Percentiles rank a stretch among this genome's conserved stretches.
phyloP scores from a whole-genome alignment of 1,140 invertebrate species.

The Lepidotrigona ventralis region DNA sequence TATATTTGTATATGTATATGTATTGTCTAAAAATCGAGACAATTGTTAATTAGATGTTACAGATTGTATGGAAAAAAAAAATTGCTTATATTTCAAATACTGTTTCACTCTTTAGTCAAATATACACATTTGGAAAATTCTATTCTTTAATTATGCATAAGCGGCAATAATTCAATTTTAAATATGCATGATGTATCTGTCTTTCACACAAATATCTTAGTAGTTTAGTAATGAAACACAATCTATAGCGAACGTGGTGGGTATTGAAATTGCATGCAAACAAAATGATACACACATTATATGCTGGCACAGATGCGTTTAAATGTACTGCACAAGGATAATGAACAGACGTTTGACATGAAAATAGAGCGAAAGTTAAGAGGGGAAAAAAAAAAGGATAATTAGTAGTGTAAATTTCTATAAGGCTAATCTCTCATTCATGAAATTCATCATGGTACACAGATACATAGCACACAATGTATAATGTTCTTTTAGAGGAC shows the following conservation, averaged over 20 bases:
- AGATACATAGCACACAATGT: constrained; percentile 74
- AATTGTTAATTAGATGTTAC: background rate
- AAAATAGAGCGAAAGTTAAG: constrained; percentile 72
- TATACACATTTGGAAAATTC: constrained; percentile 7
- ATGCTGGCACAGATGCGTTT: constrained; percentile 76
- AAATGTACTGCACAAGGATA: constrained; percentile 74
- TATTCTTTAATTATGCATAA: constrained; percentile 37
- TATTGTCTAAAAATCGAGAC: background rate
- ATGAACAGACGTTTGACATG: constrained; percentile 76
- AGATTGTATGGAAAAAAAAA: background rate
- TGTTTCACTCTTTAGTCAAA: constrained; percentile 3
- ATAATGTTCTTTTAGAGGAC: constrained; percentile 47
- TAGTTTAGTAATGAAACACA: constrained; percentile 45
- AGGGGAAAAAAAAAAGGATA: constrained; percentile 56
- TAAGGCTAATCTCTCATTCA: constrained; percentile 55
- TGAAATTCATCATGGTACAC: constrained; percentile 72
- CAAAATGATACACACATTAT: constrained; percentile 62
- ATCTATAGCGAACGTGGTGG: constrained; percentile 51
- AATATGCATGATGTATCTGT: constrained; percentile 57
- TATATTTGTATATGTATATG: background rate
- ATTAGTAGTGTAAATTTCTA: constrained; percentile 57
- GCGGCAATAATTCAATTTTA: constrained; percentile 37
- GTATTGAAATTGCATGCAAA: constrained; percentile 62
- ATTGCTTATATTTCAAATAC: constrained; percentile 1
- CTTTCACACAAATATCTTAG: constrained; percentile 47